These are phyloP conservation scores for Heliconius nattereri DNA, from an alignment of 1,140 invertebrate species.

Conservation along the genomic window DNA sequence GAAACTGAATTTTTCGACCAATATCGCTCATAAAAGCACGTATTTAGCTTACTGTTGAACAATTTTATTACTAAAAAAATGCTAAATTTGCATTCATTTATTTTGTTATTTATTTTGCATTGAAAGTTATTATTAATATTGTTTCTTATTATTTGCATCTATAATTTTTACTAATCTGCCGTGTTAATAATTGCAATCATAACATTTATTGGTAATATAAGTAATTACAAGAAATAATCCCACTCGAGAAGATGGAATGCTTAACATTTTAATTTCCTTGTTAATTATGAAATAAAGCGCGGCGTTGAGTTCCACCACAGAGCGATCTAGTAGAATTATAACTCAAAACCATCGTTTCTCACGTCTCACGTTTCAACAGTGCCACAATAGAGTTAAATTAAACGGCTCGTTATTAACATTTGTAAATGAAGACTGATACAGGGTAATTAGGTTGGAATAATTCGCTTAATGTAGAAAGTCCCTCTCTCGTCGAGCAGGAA, in stretches of 20 bases:
- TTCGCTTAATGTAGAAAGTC: slow-evolving; percentile 9
- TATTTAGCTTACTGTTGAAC: neutral
- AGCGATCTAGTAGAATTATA: neutral
- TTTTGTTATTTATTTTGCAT: neutral
- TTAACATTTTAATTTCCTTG: no score
- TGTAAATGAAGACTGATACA: slow-evolving; percentile 15
- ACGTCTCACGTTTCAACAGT: neutral
- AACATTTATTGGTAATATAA: no score
- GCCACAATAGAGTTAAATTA: slow-evolving; percentile 9
- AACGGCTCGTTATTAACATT: slow-evolving; percentile 1
- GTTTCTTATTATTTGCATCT: neutral
- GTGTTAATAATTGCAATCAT: neutral
- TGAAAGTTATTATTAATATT: neutral
- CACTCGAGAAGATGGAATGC: no score
- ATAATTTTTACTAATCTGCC: neutral
- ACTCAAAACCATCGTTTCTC: neutral
- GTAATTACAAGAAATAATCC: no score
- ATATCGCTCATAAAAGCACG: neutral
- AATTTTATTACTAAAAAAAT: neutral
- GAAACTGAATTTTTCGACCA: neutral
- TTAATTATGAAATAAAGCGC: no score
- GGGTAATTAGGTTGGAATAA: slow-evolving; percentile 10
- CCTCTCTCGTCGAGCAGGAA: neutral
- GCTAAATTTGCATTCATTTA: neutral
- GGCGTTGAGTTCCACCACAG: no score